These are phyloP conservation scores for Leptopterna dolabrata DNA, from an alignment of 2,888 invertebrate species.

Conservation along the genomic window DNA sequence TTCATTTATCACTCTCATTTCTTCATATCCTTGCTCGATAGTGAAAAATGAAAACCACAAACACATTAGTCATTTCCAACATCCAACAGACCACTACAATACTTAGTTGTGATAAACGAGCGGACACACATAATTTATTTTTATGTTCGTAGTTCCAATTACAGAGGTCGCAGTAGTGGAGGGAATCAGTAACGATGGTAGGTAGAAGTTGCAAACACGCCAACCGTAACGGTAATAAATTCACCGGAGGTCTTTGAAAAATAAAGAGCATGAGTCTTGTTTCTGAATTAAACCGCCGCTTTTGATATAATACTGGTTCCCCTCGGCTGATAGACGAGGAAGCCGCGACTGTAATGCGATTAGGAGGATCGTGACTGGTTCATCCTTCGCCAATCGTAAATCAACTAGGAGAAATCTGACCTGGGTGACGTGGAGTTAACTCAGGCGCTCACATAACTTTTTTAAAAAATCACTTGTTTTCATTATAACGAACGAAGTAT, in stretches of 20 bases:
- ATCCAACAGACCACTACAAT: neutral
- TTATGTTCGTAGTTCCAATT: neutral
- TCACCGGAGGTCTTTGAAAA: neutral
- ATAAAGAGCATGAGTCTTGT: neutral
- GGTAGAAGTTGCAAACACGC: conserved; percentile 3
- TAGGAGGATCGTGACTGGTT: conserved; percentile 3
- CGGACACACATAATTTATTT: neutral
- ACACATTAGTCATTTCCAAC: neutral
- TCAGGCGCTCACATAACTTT: neutral
- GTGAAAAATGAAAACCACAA: neutral
- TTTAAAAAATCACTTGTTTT: too few species aligned
- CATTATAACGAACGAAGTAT: too few species aligned
- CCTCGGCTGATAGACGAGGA: neutral
- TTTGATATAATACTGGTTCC: neutral
- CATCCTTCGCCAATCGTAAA: conserved; percentile 7
- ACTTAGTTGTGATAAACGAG: neutral
- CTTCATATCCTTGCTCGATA: neutral
- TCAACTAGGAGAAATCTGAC: neutral
- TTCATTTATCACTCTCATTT: neutral
- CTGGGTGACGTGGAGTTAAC: neutral
- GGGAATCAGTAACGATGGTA: neutral
- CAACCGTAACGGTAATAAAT: conserved; percentile 1
- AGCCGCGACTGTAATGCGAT: neutral
- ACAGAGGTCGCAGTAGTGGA: neutral
- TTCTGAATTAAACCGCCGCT: neutral